Conservation (phyloP, 1,140 invertebrate species). For the Lucilia cuprina region DNA sequence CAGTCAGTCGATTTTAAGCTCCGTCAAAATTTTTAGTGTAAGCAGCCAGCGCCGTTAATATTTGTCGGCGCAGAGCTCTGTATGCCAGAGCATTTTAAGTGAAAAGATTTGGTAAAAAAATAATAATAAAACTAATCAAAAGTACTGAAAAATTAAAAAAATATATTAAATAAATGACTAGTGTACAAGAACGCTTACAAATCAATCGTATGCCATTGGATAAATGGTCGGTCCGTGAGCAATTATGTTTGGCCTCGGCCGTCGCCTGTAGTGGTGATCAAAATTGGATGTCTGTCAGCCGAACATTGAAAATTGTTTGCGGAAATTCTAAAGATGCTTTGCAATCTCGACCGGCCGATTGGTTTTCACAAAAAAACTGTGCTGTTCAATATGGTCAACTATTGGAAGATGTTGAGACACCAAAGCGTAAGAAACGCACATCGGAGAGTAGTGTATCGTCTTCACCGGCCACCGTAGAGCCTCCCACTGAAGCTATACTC, state of each 20-base stretch:
- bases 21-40: no score
- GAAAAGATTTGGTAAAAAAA: neutral
- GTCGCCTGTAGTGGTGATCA: conserved; percentile 89
- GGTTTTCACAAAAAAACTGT: conserved; percentile 91
- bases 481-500: conserved; percentile 81
- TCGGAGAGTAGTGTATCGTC: conserved; percentile 65
- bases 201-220: conserved; percentile 78
- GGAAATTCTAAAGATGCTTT: conserved; percentile 62
- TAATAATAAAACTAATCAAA: neutral
- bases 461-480: conserved; percentile 60
- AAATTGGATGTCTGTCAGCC: conserved; percentile 92
- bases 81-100: no score
- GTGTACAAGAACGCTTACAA: conserved; percentile 69
- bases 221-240: conserved; percentile 84
- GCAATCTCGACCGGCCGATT: conserved; percentile 74
- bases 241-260: conserved; percentile 84
- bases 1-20: no score
- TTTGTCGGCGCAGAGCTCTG: no score
- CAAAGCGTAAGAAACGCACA: conserved; percentile 84
- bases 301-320: conserved; percentile 75
- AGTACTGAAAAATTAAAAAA: neutral
- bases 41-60: no score
- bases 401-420: conserved; percentile 83
- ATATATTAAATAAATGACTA: conserved; percentile 60
- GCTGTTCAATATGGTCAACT: conserved; percentile 86